phyloP scores from a whole-genome alignment of 2,797 vertebrate genomes.

The Dromococcyx pavoninus region DNA sequence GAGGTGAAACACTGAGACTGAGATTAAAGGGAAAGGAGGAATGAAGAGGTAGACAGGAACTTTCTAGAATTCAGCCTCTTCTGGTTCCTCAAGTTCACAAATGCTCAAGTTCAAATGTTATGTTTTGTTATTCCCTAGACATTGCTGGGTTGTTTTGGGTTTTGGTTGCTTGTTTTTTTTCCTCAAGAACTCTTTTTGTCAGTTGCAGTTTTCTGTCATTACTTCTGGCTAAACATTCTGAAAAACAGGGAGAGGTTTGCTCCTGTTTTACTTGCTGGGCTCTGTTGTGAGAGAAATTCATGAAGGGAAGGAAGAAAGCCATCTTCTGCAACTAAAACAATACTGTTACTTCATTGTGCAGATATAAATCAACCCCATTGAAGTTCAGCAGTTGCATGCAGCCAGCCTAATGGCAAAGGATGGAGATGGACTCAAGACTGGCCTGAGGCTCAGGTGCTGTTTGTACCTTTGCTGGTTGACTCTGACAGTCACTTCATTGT shows the following conservation, averaged over 20 bases:
- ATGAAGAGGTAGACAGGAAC: not conserved
- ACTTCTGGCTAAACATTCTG: not conserved
- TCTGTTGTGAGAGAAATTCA: not conserved
- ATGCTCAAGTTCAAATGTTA: not conserved
- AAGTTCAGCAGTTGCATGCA: not conserved
- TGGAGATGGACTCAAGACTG: rapidly evolving
- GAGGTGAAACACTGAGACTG: not conserved
- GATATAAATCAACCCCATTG: not conserved
- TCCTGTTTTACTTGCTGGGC: not conserved
- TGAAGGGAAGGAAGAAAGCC: not conserved
- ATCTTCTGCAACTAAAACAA: not conserved
- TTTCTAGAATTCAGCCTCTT: not conserved
- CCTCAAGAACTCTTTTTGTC: not conserved
- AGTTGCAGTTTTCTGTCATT: not conserved
- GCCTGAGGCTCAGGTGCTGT: not conserved
- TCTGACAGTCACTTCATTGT: not conserved
- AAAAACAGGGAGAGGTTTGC: not conserved
- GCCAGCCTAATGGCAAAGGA: not conserved
- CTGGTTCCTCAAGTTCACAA: not conserved
- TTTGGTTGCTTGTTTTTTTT: not conserved
- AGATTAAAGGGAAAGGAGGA: not conserved
- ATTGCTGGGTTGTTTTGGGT: not conserved
- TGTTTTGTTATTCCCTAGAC: not conserved
- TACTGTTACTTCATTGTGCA: not conserved
- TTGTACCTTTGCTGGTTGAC: not conserved